Conservation (phyloP, 1,140 invertebrate genomes). For the Mya arenaria region DNA sequence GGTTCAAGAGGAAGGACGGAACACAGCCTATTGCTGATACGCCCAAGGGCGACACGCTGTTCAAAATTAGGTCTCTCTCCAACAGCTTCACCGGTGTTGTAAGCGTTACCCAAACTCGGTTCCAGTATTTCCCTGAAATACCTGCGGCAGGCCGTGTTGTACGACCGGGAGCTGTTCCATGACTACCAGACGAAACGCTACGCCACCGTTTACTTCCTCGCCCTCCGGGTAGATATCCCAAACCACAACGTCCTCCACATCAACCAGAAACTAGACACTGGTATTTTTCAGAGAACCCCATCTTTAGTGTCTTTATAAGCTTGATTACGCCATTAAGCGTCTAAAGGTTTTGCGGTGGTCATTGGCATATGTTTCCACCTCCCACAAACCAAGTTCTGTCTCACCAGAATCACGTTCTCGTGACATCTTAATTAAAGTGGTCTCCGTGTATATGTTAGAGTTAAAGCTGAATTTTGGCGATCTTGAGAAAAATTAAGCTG, state of each 20-base stretch:
- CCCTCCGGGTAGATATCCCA: neutral
- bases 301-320: no score
- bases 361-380: neutral
- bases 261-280: neutral
- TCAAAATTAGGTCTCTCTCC: neutral
- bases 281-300: neutral
- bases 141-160: no score
- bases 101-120: no score
- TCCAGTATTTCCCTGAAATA: no score
- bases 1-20: neutral
- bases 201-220: neutral
- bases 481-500: no score
- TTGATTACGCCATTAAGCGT: no score
- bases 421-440: no score
- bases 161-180: neutral
- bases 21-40: neutral
- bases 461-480: no score
- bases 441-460: no score
- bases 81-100: conserved; percentile 3
- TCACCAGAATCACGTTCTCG: no score
- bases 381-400: no score
- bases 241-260: conserved; percentile 1
- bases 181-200: neutral
- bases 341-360: no score
- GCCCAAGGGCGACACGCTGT: neutral